phyloP scores from a whole-genome alignment of 2,113 vertebrate genomes.

The Chamaea fasciata region DNA sequence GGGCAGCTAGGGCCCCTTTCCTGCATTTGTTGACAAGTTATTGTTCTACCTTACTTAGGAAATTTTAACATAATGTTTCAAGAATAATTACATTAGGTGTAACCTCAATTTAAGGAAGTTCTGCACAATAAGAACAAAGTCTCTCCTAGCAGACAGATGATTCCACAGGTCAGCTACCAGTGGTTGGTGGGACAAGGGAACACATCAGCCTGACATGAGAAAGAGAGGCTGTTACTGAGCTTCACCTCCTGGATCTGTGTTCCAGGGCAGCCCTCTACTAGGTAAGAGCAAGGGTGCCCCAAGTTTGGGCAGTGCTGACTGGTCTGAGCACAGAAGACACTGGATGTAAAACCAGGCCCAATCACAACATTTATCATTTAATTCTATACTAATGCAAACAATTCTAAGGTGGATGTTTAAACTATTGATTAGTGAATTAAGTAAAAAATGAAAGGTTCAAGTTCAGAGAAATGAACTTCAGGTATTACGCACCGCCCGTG shows the following conservation, averaged over 20 bases:
- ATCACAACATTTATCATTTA: background rate
- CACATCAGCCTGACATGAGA: background rate
- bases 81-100: slow-evolving; percentile 7
- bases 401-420: background rate
- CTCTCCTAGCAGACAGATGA: background rate
- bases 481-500: fast-evolving
- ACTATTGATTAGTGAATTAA: background rate
- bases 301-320: background rate
- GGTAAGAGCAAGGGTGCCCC: background rate
- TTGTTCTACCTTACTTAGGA: slow-evolving; percentile 55
- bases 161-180: background rate
- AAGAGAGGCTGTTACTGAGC: background rate
- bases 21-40: slow-evolving; percentile 60
- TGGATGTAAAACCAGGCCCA: background rate
- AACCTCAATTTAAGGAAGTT: slow-evolving; percentile 19
- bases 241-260: background rate
- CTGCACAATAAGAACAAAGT: slow-evolving; percentile 9
- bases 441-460: background rate
- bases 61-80: background rate
- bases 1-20: slow-evolving; percentile 30
- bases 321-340: background rate
- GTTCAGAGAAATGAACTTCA: background rate
- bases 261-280: background rate
- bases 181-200: background rate
- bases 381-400: background rate